Percentiles rank a stretch among this genome's conserved stretches.
phyloP scores from a whole-genome alignment of 2,113 vertebrate species.

The Nicator chloris region DNA sequence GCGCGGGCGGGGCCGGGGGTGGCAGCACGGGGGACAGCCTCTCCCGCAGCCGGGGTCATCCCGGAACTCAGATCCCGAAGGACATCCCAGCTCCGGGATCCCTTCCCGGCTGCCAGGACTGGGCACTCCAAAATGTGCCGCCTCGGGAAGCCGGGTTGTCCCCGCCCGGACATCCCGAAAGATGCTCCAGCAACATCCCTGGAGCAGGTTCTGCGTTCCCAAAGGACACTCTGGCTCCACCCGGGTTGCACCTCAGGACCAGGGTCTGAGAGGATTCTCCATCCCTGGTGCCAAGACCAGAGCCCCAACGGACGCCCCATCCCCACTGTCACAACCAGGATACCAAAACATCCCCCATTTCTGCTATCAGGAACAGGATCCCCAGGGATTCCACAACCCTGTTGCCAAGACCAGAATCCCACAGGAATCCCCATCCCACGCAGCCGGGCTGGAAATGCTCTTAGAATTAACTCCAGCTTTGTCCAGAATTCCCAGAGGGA shows the following conservation, averaged over 20 bases:
- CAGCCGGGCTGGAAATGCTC: not conserved
- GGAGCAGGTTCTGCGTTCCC: not conserved
- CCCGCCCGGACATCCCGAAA: not conserved
- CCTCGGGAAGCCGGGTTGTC: not conserved
- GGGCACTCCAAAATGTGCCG: not conserved
- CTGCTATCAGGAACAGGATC: fast-evolving
- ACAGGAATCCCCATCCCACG: not conserved
- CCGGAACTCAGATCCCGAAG: not conserved
- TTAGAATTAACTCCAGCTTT: not conserved
- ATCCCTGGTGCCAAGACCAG: not conserved
- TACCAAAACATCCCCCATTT: fast-evolving
- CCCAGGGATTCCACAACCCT: not conserved
- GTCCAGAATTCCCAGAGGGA: not conserved
- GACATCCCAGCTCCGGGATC: not conserved
- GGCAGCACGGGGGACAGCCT: not conserved
- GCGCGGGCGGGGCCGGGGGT: not conserved
- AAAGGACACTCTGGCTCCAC: not conserved
- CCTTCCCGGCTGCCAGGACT: fast-evolving
- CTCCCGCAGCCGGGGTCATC: not conserved
- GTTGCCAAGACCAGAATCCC: not conserved
- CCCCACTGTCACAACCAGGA: not conserved
- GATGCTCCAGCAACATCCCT: not conserved
- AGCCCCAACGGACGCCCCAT: not conserved
- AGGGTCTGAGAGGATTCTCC: not conserved
- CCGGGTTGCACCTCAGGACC: fast-evolving